Evolutionary conservation across 2,113 vertebrate species (phyloP).

Genomic region (Pomatorhinus ruficollis): DNA sequence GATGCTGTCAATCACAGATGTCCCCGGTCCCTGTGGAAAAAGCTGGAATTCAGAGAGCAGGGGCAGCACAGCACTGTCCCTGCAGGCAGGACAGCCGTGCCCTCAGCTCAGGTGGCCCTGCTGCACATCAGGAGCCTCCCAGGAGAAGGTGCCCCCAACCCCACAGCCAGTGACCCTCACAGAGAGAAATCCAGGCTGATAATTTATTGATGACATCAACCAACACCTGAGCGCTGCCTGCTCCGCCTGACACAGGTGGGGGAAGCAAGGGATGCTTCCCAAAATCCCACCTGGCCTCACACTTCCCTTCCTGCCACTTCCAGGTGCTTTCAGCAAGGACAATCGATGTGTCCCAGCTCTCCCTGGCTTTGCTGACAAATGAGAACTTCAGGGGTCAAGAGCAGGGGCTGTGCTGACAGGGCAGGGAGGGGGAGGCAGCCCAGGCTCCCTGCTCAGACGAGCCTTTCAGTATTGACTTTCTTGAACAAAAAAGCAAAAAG

Average conservation of each 20-base stretch:
- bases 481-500: not conserved
- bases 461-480: not conserved
- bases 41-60: not conserved
- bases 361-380: not conserved
- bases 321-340: slow-evolving; percentile 72
- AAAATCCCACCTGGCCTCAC: slow-evolving; percentile 7
- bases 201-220: slow-evolving; percentile 82
- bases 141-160: not conserved
- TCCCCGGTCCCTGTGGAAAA: not conserved
- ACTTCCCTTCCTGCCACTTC: slow-evolving; percentile 43
- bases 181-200: slow-evolving; percentile 38
- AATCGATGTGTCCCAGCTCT: slow-evolving; percentile 60
- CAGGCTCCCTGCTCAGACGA: not conserved
- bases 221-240: slow-evolving; percentile 67
- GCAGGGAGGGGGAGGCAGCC: not conserved
- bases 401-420: not conserved
- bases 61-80: not conserved
- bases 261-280: not conserved
- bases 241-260: not conserved
- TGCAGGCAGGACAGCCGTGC: not conserved
- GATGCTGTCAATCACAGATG: not conserved
- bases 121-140: not conserved
- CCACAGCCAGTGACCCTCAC: slow-evolving; percentile 32
- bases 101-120: not conserved
- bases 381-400: not conserved